Evolutionary conservation across 2,113 vertebrate genomes (phyloP).

Genomic region (Cyanoramphus novaezelandiae): DNA sequence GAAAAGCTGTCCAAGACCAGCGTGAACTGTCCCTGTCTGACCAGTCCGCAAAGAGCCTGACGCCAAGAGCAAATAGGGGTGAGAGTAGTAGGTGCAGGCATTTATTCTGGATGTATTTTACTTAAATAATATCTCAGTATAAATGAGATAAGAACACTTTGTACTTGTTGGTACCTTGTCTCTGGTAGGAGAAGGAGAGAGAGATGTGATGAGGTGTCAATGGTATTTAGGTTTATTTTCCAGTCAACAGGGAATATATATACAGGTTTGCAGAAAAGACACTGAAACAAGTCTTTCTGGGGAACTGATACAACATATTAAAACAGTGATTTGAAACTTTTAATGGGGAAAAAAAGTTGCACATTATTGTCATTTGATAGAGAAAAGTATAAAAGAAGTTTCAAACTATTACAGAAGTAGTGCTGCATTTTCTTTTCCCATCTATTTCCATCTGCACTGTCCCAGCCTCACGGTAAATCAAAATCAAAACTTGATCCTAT

Average conservation of each 20-base stretch:
- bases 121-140: neutral
- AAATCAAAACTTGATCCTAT: neutral
- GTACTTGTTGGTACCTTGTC: neutral
- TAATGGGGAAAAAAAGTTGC: neutral
- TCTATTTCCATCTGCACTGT: accelerated
- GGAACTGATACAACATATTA: neutral
- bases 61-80: neutral
- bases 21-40: neutral
- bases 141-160: neutral
- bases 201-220: neutral
- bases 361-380: neutral
- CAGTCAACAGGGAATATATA: neutral
- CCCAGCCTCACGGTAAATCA: neutral
- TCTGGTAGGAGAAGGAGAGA: neutral
- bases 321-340: neutral
- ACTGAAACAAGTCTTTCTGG: neutral
- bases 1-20: neutral
- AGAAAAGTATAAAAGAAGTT: neutral
- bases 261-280: neutral
- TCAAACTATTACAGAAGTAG: neutral
- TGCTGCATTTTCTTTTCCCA: neutral
- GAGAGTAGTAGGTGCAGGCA: neutral
- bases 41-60: neutral
- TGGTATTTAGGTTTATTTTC: neutral
- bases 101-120: neutral